Percentiles rank a stretch among this genome's conserved stretches.
phyloP scores from a whole-genome alignment of 2,797 vertebrate species.

The Arctocebus calabarensis region DNA sequence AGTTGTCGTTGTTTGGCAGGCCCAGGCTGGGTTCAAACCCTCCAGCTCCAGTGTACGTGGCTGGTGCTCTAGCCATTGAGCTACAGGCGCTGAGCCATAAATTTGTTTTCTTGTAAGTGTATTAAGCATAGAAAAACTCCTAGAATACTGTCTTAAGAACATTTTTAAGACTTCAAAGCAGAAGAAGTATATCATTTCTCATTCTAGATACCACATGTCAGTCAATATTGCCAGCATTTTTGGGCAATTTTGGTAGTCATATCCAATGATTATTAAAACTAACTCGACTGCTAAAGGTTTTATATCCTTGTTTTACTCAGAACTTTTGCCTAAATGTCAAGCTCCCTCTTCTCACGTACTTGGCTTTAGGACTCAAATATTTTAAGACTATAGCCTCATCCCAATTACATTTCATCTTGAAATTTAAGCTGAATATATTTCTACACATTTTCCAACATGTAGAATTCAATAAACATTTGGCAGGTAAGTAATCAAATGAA shows the following conservation, averaged over 20 bases:
- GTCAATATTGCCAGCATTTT: neutral
- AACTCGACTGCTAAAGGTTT: neutral
- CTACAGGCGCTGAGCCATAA: neutral
- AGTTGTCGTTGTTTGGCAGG: no score
- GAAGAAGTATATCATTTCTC: neutral
- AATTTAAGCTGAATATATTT: constrained; percentile 6
- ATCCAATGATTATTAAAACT: neutral
- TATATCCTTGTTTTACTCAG: neutral
- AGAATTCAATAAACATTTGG: neutral
- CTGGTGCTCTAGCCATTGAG: no score
- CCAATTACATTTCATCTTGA: constrained; percentile 31
- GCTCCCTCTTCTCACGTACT: neutral
- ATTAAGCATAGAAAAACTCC: constrained; percentile 29
- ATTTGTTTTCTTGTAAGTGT: constrained; percentile 43
- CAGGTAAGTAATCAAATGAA: constrained; percentile 1
- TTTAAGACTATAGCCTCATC: neutral
- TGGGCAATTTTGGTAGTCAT: neutral
- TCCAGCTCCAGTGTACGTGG: no score
- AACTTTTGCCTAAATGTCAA: neutral
- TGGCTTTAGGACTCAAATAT: constrained; percentile 11
- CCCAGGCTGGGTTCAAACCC: no score
- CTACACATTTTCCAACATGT: neutral
- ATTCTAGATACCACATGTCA: neutral
- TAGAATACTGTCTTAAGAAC: constrained; percentile 25
- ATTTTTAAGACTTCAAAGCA: constrained; percentile 58